Evolutionary conservation across 1,140 invertebrate genomes (phyloP).

Genomic region (Himalopsyche phryganea): DNA sequence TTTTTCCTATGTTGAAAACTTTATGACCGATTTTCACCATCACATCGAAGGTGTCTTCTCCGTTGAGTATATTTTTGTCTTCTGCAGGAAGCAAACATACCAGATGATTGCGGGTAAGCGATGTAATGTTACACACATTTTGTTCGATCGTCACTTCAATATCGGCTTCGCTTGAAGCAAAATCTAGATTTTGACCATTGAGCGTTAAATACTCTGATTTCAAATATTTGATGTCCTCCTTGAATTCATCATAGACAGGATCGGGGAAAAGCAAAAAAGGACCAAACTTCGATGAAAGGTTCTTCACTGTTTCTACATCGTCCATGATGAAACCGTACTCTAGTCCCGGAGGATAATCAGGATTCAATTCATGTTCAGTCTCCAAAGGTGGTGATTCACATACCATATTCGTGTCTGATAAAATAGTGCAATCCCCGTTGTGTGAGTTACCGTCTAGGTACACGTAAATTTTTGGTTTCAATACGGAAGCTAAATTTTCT

Average conservation of each 20-base stretch:
- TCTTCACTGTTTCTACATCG: constrained; percentile 81
- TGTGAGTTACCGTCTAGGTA: constrained; percentile 79
- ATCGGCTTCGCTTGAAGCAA: constrained; percentile 85
- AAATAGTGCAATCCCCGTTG: constrained; percentile 72
- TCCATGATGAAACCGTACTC: constrained; percentile 96
- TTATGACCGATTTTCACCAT: constrained; percentile 81
- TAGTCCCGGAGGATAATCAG: constrained; percentile 71
- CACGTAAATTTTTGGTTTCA: constrained; percentile 89
- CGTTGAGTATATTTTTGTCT: constrained; percentile 49
- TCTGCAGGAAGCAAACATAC: constrained; percentile 83
- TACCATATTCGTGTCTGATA: constrained; percentile 75
- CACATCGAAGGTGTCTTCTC: constrained; percentile 68
- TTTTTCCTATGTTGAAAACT: constrained; percentile 82
- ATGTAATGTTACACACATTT: constrained; percentile 89
- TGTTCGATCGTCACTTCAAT: constrained; percentile 88
- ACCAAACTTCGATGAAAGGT: constrained; percentile 66
- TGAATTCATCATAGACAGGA: constrained; percentile 84
- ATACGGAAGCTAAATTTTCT: constrained; percentile 82
- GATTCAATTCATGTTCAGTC: constrained; percentile 62
- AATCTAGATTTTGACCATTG: constrained; percentile 87
- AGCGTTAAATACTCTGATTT: constrained; percentile 96
- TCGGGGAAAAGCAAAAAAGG: constrained; percentile 88
- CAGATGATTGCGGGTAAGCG: constrained; percentile 80
- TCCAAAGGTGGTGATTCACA: constrained; percentile 83
- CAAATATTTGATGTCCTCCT: constrained; percentile 90